These are phyloP conservation scores for Oceanodroma leucorhoa DNA, from an alignment of 2,797 vertebrate genomes.

Conservation along the genomic window DNA sequence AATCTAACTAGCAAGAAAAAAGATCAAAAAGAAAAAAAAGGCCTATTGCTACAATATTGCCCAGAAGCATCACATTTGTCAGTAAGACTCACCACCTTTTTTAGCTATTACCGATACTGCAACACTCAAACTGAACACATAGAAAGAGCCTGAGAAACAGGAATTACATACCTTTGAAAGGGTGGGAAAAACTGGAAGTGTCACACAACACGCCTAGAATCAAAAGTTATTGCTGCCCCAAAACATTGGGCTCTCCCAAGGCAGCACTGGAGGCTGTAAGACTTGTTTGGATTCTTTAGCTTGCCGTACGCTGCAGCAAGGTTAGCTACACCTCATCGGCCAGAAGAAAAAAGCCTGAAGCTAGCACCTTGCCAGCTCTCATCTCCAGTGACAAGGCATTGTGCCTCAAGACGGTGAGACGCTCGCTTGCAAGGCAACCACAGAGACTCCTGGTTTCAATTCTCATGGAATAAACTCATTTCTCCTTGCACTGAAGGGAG, in stretches of 20 bases:
- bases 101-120: neutral
- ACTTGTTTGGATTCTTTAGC: neutral
- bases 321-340: neutral
- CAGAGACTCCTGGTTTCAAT: neutral
- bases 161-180: neutral
- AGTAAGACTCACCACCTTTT: neutral
- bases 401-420: accelerated
- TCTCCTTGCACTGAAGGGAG: neutral
- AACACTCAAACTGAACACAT: accelerated
- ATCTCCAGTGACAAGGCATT: neutral
- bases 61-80: neutral
- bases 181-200: neutral
- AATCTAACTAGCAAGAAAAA: neutral
- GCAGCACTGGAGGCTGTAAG: neutral
- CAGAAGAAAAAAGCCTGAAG: neutral
- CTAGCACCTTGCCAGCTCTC: neutral
- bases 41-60: neutral
- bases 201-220: accelerated
- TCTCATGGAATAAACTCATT: neutral
- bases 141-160: neutral
- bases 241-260: accelerated
- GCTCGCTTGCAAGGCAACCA: neutral
- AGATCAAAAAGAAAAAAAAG: neutral
- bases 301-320: neutral
- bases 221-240: neutral